Base-by-base conservation (phyloP, 2,888 invertebrate genomes). In the Carcina quercana region DNA sequence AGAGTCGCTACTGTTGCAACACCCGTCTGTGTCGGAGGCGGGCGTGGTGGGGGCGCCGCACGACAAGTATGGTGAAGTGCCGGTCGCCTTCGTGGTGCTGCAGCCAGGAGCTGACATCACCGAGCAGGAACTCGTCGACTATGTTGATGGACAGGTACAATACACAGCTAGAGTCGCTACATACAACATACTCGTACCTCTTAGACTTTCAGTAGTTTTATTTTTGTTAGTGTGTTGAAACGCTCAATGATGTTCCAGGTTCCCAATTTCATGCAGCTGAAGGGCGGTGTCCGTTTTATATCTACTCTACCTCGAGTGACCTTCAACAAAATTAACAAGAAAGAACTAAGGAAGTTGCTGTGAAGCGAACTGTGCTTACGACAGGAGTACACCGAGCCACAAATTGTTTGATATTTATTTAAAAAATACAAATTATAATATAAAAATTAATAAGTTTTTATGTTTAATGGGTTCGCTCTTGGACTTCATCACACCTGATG, bases 1-100 rank as follows among this genome's bases (percentile, higher is more conserved):
- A 21, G 96, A 97, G 69, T 90, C 89, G 10, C 54, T 96, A 28
- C 66, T 96, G 21, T 72, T 94, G 30, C 88, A 88, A 20, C 89
- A 93, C 75, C 79, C 87, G 1, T 86, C 86, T 32, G 87, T 96
- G 29, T 86, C 87, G 33, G 95, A 96, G 58, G 91, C 87, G 12
- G 95, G 92, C 19, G 96, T 96, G 19, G 87, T 95, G 53, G 96
- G 95, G 10, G 62, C 88, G 30, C 90, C 92, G 0, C 87, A 94
- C 63, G 90, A 89, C 53, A 59, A 58, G 28, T 88, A 90, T 21
- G 94, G 94, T 8, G 93, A 94, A 64, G 69, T 93, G 31, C 93
- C 94, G 6, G 49, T 88, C 40, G 94, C 93, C 0, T 94, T 91
- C 65, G 86, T 94, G 5, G 93, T 93, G 2, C 83, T 80, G 30